phyloP scores from a whole-genome alignment of 1,140 invertebrate genomes.

The Asbolus verrucosus region DNA sequence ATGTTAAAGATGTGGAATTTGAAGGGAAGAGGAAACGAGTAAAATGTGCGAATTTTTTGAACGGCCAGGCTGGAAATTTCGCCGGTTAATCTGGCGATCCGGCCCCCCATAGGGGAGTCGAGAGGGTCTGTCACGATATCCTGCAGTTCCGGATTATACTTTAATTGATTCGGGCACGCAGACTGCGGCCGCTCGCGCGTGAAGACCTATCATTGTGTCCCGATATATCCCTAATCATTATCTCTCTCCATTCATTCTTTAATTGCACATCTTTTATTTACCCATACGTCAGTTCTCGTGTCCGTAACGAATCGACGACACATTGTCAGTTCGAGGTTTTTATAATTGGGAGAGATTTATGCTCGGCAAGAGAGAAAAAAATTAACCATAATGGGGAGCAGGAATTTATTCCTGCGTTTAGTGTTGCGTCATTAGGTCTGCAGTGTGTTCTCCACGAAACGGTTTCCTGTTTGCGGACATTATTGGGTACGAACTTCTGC shows the following conservation, averaged over 20 bases:
- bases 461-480: conserved; percentile 58
- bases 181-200: conserved; percentile 63
- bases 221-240: conserved; percentile 64
- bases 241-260: conserved; percentile 61
- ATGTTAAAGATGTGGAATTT: no score
- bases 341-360: conserved; percentile 32
- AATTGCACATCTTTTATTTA: conserved; percentile 62
- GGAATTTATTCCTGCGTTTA: conserved; percentile 45
- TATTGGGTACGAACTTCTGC: conserved; percentile 58
- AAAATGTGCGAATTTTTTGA: no score
- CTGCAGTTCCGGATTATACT: conserved; percentile 66
- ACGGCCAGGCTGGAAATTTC: no score
- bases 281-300: background rate
- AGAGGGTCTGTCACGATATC: conserved; percentile 62
- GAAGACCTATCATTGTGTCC: conserved; percentile 63
- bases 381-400: background rate
- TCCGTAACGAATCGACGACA: conserved; percentile 3
- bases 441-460: conserved; percentile 53
- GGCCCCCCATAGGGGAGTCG: conserved; percentile 11
- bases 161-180: conserved; percentile 66
- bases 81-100: conserved; percentile 5
- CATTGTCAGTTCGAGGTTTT: conserved; percentile 7
- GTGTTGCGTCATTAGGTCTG: conserved; percentile 56
- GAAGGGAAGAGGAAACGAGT: no score
- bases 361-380: conserved; percentile 28